Conservation (phyloP, 2,888 invertebrate genomes). For the Euzophera pinguis region DNA sequence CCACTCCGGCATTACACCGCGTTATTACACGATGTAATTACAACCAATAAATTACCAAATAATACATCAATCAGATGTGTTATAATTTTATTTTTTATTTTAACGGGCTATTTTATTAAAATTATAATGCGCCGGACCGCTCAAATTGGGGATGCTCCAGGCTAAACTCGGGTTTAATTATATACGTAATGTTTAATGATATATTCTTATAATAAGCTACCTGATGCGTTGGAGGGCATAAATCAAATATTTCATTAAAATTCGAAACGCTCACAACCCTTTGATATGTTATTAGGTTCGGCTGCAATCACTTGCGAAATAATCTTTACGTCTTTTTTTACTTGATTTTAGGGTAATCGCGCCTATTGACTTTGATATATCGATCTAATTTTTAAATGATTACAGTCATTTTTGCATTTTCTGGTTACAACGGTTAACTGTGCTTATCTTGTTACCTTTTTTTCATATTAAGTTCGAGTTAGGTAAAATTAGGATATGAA, state of each 20-base stretch:
- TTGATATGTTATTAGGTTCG: conserved; percentile 59
- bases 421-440: background rate
- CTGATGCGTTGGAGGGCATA: conserved; percentile 71
- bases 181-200: conserved; percentile 79
- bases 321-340: conserved; percentile 51
- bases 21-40: conserved; percentile 79
- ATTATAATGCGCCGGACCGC: conserved; percentile 68
- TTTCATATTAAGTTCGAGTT: too few relatives aligned
- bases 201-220: conserved; percentile 79
- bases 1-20: conserved; percentile 67
- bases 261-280: conserved; percentile 68
- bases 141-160: conserved; percentile 74
- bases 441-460: background rate
- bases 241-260: conserved; percentile 79
- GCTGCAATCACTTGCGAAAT: conserved; percentile 59
- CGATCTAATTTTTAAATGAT: conserved; percentile 13
- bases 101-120: conserved; percentile 77
- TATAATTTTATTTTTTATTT: conserved; percentile 72
- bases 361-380: conserved; percentile 45
- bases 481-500: too few relatives aligned
- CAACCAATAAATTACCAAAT: conserved; percentile 78
- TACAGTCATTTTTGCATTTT: background rate
- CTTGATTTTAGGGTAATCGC: conserved; percentile 40
- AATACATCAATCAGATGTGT: conserved; percentile 80
- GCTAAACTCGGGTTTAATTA: conserved; percentile 74